These are phyloP conservation scores for Mellivora capensis DNA, from an alignment of 2,113 vertebrate species.

Conservation along the genomic window DNA sequence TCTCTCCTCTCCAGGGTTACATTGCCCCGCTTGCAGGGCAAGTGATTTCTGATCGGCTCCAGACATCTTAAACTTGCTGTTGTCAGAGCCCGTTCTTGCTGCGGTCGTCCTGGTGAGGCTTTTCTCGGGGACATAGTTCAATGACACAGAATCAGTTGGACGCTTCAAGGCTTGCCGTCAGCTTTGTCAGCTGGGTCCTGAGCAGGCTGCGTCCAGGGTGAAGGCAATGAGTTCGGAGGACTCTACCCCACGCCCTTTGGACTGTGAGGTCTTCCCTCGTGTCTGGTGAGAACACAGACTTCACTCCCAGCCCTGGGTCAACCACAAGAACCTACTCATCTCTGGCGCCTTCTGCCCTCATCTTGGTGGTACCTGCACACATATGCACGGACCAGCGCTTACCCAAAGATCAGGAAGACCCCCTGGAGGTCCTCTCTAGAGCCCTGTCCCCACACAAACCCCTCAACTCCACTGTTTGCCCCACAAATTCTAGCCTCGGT, in stretches of 20 bases:
- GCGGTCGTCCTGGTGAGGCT: neutral
- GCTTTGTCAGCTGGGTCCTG: neutral
- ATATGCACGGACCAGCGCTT: rapidly evolving
- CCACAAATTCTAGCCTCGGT: neutral
- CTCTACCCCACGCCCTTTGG: rapidly evolving
- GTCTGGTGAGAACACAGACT: neutral
- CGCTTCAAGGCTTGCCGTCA: rapidly evolving
- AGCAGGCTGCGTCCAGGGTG: rapidly evolving
- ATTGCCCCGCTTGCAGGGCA: rapidly evolving
- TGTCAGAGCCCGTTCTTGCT: rapidly evolving
- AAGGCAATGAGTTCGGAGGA: neutral
- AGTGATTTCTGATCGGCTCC: neutral
- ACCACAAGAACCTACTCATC: rapidly evolving
- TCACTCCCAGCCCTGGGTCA: neutral
- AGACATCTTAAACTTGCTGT: rapidly evolving
- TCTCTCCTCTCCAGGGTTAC: neutral
- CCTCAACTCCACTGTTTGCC: no score
- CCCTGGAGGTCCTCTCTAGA: neutral
- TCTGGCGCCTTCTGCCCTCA: rapidly evolving
- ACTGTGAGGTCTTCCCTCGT: neutral
- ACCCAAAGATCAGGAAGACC: rapidly evolving
- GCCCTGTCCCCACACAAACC: neutral
- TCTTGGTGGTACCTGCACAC: neutral
- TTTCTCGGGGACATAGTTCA: rapidly evolving
- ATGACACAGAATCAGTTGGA: neutral